Evolutionary conservation across 2,797 vertebrate species (phyloP), one percentile per base, ranked within the genome.

Genomic region (Buceros bicornis): DNA sequence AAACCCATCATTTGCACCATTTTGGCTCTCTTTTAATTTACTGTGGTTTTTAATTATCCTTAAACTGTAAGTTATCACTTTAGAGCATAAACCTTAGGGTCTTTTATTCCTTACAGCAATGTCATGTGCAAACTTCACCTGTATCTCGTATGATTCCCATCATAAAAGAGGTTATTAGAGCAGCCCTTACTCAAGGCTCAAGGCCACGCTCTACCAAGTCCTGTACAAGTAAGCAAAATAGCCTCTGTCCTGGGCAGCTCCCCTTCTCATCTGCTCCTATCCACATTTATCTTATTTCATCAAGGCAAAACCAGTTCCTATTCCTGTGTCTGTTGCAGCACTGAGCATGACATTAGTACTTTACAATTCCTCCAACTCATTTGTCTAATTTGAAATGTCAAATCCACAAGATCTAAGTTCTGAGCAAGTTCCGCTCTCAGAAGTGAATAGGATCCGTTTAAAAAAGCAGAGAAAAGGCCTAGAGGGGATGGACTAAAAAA

Each of bases 121-220:
- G 5, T 15, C 48, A 64, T 0, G 0, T 31, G 57, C 31, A 37
- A 40, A 16, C 16, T 21, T 10, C 37, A 40, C 72, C 37, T 40
- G 22, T 33, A 73, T 7, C 51, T 47, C 0, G 0, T 18, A 31
- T 10, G n/a, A 33, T 62, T 76, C 66, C 77, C 53, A 78, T 61
- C 62, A 8, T 21, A 69, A 78, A 51, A 5, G 19, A 78, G 29
- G 25, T 56, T 42, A 53, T 60, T 20, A 60, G 13, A 79, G 62
- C 69, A 87, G 70, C 40, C 61, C 15, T 31, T 35, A 60, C 37
- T 58, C 73, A 70, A 35, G 28, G 51, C 47, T 84, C 56, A 77
- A 77, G 35, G 72, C 28, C 70, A 70, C 50, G 5, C 17, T 45
- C n/a, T 5, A 65, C 58, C 61, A 65, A 65, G 42, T 24, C 33